Base-by-base conservation (phyloP, 2,888 invertebrate species). In the Therioaphis trifolii region DNA sequence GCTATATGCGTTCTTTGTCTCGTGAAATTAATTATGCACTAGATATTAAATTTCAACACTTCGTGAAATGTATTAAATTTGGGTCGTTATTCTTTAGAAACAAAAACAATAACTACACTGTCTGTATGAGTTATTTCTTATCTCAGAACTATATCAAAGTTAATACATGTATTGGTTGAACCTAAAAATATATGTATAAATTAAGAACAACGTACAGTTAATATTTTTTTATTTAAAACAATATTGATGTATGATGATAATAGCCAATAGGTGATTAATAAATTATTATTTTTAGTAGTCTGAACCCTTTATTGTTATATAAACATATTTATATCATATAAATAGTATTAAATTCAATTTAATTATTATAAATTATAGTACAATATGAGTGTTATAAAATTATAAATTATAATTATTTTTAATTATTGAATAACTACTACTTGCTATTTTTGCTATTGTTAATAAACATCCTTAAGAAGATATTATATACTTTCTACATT, bases 1-100 rank as follows among this genome's bases (percentile, higher is more conserved):
- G 55, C 74, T 55, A 40, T 74, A 58, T 74, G 18, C 21, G 40
- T 74, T 74, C 74, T 74, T 58, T 74, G 74, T 74, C 55, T 74
- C 24, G 1, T 55, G 29, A 21, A 72, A 72, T 55, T 72, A 72
- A 52, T 52, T 35, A 72, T 52, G 21, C 29, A 35, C 35, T 9
- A 27, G 75, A n/a, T 27, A 61, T 43, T 43, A 61, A 14, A 61
- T 61, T 76, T 61, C 46, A 61, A 29, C 46, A 29, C 21, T 46
- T 27, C 46, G 27, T 71, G 29, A 61, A 76, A 75, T 58, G 15
- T 40, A 75, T 58, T 24, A 12, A 58, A 46, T 63, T 76, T 76
- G 46, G 46, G 46, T 46, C 4, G 61, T 63, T 61, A 24, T 4
- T 76, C 14, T 0, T 63, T 46, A n/a, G n/a, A n/a, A 61, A 61